Conservation (phyloP, 1,140 invertebrate species). For the Heliconius hermathena region DNA sequence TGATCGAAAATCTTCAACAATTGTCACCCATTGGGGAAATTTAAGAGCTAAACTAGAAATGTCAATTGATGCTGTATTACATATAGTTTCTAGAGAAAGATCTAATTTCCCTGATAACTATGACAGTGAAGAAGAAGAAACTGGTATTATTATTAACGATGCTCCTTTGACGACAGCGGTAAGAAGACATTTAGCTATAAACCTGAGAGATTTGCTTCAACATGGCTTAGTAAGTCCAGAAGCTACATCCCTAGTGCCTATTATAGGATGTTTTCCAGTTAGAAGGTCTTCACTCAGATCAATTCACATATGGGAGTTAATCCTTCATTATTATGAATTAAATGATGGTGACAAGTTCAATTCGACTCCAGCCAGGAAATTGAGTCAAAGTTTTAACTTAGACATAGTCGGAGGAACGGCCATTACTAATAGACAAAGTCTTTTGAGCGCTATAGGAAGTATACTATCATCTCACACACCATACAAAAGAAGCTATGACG, state of each 20-base stretch:
- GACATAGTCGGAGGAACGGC: slow-evolving; percentile 94
- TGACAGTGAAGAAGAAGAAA: slow-evolving; percentile 82
- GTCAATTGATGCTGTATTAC: slow-evolving; percentile 90
- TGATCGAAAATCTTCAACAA: slow-evolving; percentile 86
- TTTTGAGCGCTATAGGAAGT: slow-evolving; percentile 95
- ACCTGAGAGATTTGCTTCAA: slow-evolving; percentile 95
- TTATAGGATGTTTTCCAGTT: slow-evolving; percentile 93
- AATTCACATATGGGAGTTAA: slow-evolving; percentile 77
- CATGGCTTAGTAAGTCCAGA: slow-evolving; percentile 93
- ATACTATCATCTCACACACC: slow-evolving; percentile 95
- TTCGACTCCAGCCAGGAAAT: slow-evolving; percentile 95
- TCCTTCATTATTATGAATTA: slow-evolving; percentile 72
- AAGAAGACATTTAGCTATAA: slow-evolving; percentile 94
- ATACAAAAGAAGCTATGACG: slow-evolving; percentile 96
- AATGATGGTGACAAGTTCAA: slow-evolving; percentile 88
- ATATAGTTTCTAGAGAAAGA: slow-evolving; percentile 83
- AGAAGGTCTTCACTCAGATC: slow-evolving; percentile 82
- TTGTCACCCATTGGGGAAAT: slow-evolving; percentile 96
- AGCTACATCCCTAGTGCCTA: slow-evolving; percentile 91
- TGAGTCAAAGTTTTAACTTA: slow-evolving; percentile 99
- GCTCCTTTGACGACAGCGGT: slow-evolving; percentile 90
- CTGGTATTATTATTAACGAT: slow-evolving; percentile 74
- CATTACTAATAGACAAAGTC: slow-evolving; percentile 94
- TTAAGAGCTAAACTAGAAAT: slow-evolving; percentile 95
- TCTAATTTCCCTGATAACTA: slow-evolving; percentile 76